Conservation (phyloP, 2,797 vertebrate genomes). For the Orestias chungarensis region DNA sequence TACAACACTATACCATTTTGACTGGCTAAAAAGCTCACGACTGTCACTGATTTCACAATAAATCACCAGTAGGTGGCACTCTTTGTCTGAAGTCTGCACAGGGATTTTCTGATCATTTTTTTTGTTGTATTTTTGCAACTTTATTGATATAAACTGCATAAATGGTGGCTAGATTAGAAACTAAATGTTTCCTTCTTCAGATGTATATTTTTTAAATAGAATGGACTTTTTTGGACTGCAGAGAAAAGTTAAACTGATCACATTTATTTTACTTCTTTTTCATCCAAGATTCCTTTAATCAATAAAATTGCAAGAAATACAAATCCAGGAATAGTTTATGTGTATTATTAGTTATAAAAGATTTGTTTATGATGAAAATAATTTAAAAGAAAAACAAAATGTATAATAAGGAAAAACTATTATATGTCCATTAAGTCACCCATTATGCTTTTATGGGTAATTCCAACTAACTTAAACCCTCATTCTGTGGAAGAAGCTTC, state of each 20-base stretch:
- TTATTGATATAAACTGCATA: not conserved
- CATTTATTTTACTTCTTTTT: not conserved
- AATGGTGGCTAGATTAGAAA: not conserved
- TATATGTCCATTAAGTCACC: too few relatives aligned
- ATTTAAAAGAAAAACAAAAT: not conserved
- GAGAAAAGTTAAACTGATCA: not conserved
- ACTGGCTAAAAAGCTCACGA: not conserved
- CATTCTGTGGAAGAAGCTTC: too few relatives aligned
- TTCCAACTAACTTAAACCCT: too few relatives aligned
- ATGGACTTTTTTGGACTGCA: not conserved
- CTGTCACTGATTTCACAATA: constrained; percentile 21
- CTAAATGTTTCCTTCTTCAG: too few relatives aligned
- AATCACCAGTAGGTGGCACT: constrained; percentile 75
- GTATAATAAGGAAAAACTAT: not conserved
- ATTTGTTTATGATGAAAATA: not conserved
- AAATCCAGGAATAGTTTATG: not conserved
- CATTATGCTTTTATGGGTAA: too few relatives aligned
- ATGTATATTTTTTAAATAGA: too few relatives aligned
- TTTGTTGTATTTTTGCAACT: not conserved
- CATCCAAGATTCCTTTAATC: not conserved
- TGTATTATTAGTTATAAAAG: not conserved
- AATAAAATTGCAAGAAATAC: too few relatives aligned
- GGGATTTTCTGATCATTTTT: not conserved
- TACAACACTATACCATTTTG: not conserved
- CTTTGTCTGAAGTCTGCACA: constrained; percentile 31